Evolutionary conservation across 2,113 vertebrate species (phyloP), one percentile per base, ranked within the genome.

Genomic region (Alligator sinensis): DNA sequence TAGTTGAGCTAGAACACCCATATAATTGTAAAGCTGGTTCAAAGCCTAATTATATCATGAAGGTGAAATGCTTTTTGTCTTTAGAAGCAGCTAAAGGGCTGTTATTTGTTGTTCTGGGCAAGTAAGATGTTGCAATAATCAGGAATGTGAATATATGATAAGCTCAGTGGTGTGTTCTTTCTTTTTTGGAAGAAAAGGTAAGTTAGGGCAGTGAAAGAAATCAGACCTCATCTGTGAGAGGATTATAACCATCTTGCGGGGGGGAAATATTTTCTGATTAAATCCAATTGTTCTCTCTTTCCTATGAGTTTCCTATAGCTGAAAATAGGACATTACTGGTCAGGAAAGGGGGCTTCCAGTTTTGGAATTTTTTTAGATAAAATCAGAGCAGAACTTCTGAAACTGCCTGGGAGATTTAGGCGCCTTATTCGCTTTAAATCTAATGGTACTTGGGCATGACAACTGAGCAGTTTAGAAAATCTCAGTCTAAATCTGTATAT

Each of bases 81-180:
- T 79, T 86, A 59, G 59, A 78, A 84, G 86, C 84, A 82, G 68
- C 17, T 24, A 64, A 9, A 84, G 4, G 47, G 47, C 47, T 47
- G 47, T 0, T 70, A 92, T 91, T n/a, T 5, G 21, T 14, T 81
- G 1, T 58, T 1, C 70, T 22, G 86, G 66, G 12, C 47, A 15
- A 82, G 16, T 84, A 70, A 75, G 61, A 30, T 77, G 9, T 12
- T 47, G 47, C 47, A 77, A 1, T 58, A 64, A 77, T 75, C 16
- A 64, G 3, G 72, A 27, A 14, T 61, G 24, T 11, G 94, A 1
- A 3, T 87, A 2, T 0, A 0, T 87, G 79, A 76, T 59, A 88
- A 8, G 80, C 80, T 84, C 9, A 77, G 70, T 84, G 90, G 47
- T 76, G 22, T 76, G 74, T 47, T 8, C 47, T 47, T 47, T 47